phyloP scores from a whole-genome alignment of 2,888 invertebrate species.

The Dasysyrphus tricinctus region DNA sequence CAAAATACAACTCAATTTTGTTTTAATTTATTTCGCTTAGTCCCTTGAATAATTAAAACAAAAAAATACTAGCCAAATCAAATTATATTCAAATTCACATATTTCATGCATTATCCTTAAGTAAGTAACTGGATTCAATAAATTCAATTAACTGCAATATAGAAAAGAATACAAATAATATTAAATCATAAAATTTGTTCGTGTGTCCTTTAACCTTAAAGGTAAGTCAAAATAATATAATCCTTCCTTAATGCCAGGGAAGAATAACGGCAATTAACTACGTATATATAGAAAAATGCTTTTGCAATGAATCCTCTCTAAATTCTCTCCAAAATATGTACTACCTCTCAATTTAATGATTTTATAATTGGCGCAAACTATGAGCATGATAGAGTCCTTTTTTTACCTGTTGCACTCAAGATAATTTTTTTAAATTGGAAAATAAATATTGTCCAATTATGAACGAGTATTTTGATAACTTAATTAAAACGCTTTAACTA shows the following conservation, averaged over 20 bases:
- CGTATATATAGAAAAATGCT: slow-evolving; percentile 21
- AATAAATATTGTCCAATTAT: not conserved
- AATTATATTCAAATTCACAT: slow-evolving; percentile 52
- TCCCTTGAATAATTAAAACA: not conserved
- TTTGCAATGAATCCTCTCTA: slow-evolving; percentile 35
- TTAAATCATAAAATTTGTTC: slow-evolving; percentile 3
- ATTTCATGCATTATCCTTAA: slow-evolving; percentile 66
- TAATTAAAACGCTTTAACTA: slow-evolving; percentile 6
- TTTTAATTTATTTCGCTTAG: slow-evolving; percentile 34
- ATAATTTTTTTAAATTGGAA: not conserved
- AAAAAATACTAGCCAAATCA: not conserved
- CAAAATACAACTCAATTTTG: slow-evolving; percentile 31
- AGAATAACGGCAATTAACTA: slow-evolving; percentile 1
- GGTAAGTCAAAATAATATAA: slow-evolving; percentile 50
- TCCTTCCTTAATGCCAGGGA: slow-evolving; percentile 16
- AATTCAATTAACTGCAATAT: slow-evolving; percentile 21
- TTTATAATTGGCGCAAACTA: slow-evolving; percentile 15
- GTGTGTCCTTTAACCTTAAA: slow-evolving; percentile 9
- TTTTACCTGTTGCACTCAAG: not conserved
- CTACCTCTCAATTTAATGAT: not conserved
- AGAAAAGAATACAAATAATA: not conserved
- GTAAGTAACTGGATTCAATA: slow-evolving; percentile 67
- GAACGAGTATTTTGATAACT: not conserved
- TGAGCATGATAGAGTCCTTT: slow-evolving; percentile 43
- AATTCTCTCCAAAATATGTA: slow-evolving; percentile 8